Conservation (phyloP, 2,797 vertebrate genomes). For the Lithobates pipiens region DNA sequence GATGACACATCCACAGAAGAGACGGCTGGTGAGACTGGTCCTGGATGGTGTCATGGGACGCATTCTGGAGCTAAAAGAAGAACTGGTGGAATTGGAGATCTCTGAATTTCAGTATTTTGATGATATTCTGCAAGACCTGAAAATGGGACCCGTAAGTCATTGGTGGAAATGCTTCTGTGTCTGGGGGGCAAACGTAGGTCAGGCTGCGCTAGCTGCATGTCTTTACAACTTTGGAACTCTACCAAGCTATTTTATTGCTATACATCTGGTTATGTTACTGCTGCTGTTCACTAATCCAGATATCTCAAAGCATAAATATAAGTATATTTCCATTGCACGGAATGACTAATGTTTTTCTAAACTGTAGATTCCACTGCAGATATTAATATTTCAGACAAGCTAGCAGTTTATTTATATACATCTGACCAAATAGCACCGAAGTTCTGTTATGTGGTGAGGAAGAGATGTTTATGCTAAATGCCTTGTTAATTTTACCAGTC, state of each 20-base stretch:
- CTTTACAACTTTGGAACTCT: not conserved
- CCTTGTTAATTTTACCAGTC: too few species aligned
- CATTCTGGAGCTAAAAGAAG: constrained; percentile 84
- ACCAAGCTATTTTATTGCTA: constrained; percentile 17
- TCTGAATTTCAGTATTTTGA: constrained; percentile 83
- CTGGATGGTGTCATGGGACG: constrained; percentile 84
- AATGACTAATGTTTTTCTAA: constrained; percentile 16
- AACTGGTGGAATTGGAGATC: constrained; percentile 83
- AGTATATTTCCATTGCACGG: not conserved
- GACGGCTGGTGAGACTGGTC: constrained; percentile 70
- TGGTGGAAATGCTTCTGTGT: not conserved
- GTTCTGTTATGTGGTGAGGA: too few species aligned
- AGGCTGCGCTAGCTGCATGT: not conserved
- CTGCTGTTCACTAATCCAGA: constrained; percentile 30
- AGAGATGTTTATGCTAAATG: too few species aligned
- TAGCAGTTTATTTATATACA: constrained; percentile 13
- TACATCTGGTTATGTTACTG: constrained; percentile 32
- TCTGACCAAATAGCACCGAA: constrained; percentile 6
- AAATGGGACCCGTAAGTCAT: constrained; percentile 79
- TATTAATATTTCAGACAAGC: constrained; percentile 6
- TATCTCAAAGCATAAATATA: constrained; percentile 23
- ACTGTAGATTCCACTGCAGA: constrained; percentile 1
- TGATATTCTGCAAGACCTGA: constrained; percentile 79
- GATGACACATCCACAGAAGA: constrained; percentile 81
- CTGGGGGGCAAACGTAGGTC: constrained; percentile 8